Evolutionary conservation across 2,888 invertebrate species (phyloP).

Genomic region (Polydesmus complanatus): DNA sequence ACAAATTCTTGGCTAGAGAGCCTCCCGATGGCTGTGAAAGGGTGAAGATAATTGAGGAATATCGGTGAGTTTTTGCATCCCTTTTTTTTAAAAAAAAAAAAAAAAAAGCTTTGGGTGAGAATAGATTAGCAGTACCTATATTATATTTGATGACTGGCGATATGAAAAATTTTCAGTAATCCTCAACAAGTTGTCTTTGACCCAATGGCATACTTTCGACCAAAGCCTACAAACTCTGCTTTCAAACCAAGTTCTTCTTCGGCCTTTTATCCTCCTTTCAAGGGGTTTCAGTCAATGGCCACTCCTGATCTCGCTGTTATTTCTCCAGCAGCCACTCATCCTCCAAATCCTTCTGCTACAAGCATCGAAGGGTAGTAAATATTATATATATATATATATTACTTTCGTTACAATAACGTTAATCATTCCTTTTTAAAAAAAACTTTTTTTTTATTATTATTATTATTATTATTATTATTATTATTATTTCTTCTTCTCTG

Average conservation of each 20-base stretch:
- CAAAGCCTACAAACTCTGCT: constrained; percentile 9
- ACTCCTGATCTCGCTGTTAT: constrained; percentile 8
- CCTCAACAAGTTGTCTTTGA: constrained; percentile 6
- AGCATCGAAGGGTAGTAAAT: constrained; percentile 8
- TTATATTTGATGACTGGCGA: background rate
- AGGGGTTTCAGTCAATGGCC: constrained; percentile 7
- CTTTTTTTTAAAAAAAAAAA: background rate
- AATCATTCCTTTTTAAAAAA: no score
- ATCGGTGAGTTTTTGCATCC: constrained; percentile 33
- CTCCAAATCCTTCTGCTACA: constrained; percentile 1
- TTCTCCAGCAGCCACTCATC: constrained; percentile 3
- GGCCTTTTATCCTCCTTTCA: constrained; percentile 13
- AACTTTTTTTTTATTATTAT: no score
- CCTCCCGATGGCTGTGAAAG: constrained; percentile 83
- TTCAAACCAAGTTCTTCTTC: constrained; percentile 14
- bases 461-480: no score
- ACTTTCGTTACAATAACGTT: no score
- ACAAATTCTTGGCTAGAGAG: constrained; percentile 67
- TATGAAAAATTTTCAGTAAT: background rate
- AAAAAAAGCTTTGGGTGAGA: background rate
- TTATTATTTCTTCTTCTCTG: no score
- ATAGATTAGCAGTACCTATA: background rate
- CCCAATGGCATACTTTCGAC: constrained; percentile 8
- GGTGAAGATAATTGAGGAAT: constrained; percentile 49
- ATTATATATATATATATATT: no score